These are phyloP conservation scores for Eilema sororculum DNA, from an alignment of 2,888 invertebrate species.

Conservation along the genomic window DNA sequence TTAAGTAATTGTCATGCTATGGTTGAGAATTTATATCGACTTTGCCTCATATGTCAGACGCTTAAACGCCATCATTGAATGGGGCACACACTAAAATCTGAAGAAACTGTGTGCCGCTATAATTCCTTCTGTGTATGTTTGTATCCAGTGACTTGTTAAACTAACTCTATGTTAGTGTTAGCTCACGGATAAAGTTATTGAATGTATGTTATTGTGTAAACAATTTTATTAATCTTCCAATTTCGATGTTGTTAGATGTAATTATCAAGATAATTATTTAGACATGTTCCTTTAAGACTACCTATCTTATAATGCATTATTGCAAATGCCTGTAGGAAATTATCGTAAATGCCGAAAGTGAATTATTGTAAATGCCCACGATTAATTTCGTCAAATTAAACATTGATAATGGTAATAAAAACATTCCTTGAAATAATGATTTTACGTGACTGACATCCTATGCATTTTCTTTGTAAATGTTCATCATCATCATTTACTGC, in stretches of 20 bases:
- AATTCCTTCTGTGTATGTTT: too few species aligned
- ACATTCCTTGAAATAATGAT: constrained; percentile 1
- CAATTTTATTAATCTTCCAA: not conserved
- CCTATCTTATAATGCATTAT: too few species aligned
- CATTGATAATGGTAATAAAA: not conserved
- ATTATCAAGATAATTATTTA: constrained; percentile 9
- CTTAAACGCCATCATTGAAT: not conserved
- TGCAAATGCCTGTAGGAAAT: not conserved
- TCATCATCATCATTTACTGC: not conserved
- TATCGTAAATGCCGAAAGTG: not conserved
- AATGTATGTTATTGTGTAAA: constrained; percentile 6
- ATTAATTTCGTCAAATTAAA: not conserved
- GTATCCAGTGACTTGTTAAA: not conserved
- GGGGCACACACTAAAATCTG: not conserved
- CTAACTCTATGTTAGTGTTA: not conserved
- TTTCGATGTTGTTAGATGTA: not conserved
- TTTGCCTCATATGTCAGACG: constrained; percentile 4
- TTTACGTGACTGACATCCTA: not conserved
- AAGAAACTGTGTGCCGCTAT: not conserved
- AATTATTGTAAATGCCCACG: not conserved
- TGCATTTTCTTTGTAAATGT: not conserved
- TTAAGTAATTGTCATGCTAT: not conserved
- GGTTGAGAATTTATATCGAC: not conserved
- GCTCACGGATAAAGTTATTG: not conserved
- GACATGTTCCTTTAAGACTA: not conserved